A percentile compares a stretch with the other conserved stretches of the same genome.
These are phyloP conservation scores for Protophormia terraenovae DNA, from an alignment of 2,888 invertebrate genomes.

Conservation along the genomic window DNA sequence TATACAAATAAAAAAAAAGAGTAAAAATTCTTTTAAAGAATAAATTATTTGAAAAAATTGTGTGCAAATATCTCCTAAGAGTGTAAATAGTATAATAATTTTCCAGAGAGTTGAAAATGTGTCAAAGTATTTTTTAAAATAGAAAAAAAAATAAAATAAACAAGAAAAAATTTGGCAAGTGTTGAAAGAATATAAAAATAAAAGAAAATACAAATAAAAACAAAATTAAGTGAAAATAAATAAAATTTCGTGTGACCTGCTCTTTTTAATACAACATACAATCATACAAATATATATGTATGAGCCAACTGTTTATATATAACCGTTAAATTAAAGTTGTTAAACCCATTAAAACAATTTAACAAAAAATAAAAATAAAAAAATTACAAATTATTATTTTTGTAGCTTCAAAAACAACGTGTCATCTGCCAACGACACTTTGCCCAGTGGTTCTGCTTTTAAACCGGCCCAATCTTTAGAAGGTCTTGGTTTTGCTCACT, in stretches of 20 bases:
- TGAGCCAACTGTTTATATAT: constrained; percentile 37
- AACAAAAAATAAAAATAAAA: constrained; percentile 4
- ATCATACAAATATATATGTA: constrained; percentile 7
- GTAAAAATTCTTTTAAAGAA: not conserved
- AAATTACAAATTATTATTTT: constrained; percentile 33
- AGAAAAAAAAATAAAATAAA: constrained; percentile 1
- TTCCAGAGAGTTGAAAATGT: constrained; percentile 48
- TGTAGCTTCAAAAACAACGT: constrained; percentile 72
- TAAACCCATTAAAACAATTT: constrained; percentile 18
- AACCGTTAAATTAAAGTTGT: constrained; percentile 39
- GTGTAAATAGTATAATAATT: constrained; percentile 12
- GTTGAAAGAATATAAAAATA: constrained; percentile 15
- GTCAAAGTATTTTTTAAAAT: constrained; percentile 20
- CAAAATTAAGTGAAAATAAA: constrained; percentile 35
- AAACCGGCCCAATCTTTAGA: constrained; percentile 79
- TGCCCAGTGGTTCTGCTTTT: constrained; percentile 76
- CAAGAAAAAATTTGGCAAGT: constrained; percentile 30
- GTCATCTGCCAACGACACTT: constrained; percentile 75
- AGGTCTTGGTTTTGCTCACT: constrained; percentile 71
- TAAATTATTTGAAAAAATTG: constrained; percentile 1
- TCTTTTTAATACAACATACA: not conserved
- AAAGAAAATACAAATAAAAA: constrained; percentile 29
- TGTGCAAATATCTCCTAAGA: constrained; percentile 30
- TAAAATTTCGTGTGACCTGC: constrained; percentile 20
- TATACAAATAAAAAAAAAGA: not conserved